These are phyloP conservation scores for Aurelia sp. DNA, from an alignment of 30 jellyfish, hydroid and myxozoan genomes.

Conservation along the genomic window DNA sequence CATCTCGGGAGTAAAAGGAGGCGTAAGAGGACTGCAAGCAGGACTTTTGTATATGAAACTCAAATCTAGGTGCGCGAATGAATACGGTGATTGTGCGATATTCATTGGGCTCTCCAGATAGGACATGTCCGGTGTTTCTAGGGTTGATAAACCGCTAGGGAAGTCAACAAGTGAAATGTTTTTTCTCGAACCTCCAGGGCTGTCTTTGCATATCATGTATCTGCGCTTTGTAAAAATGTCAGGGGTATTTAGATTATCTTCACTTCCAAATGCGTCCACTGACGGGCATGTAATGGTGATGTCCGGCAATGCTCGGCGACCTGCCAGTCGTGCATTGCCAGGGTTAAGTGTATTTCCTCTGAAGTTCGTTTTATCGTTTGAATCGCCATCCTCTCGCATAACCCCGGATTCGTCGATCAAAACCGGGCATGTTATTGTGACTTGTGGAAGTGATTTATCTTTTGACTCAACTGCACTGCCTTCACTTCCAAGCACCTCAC, in stretches of 20 bases:
- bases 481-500: not conserved
- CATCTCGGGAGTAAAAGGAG: slow-evolving; percentile 59
- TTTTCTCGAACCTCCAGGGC: slow-evolving; percentile 47
- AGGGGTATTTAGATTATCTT: not conserved
- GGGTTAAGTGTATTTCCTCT: too few relatives aligned
- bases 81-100: slow-evolving; percentile 46
- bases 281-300: slow-evolving; percentile 71
- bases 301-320: slow-evolving; percentile 71
- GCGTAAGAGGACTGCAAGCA: slow-evolving; percentile 62
- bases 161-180: slow-evolving; percentile 54
- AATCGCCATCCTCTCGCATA: not conserved
- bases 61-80: slow-evolving; percentile 46
- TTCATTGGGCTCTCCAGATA: slow-evolving; percentile 58
- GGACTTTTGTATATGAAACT: slow-evolving; percentile 47
- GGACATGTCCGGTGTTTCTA: slow-evolving; percentile 25
- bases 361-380: too few relatives aligned
- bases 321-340: slow-evolving; percentile 13
- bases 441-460: slow-evolving; percentile 38
- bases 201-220: slow-evolving; percentile 63
- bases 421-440: slow-evolving; percentile 55
- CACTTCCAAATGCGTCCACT: slow-evolving; percentile 39
- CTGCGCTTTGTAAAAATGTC: slow-evolving; percentile 53
- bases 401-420: not conserved
- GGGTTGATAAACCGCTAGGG: slow-evolving; percentile 52
- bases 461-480: not conserved